Percentiles rank a stretch among this genome's conserved stretches.
phyloP scores from a whole-genome alignment of 2,113 vertebrate genomes.

The Gavia stellata region DNA sequence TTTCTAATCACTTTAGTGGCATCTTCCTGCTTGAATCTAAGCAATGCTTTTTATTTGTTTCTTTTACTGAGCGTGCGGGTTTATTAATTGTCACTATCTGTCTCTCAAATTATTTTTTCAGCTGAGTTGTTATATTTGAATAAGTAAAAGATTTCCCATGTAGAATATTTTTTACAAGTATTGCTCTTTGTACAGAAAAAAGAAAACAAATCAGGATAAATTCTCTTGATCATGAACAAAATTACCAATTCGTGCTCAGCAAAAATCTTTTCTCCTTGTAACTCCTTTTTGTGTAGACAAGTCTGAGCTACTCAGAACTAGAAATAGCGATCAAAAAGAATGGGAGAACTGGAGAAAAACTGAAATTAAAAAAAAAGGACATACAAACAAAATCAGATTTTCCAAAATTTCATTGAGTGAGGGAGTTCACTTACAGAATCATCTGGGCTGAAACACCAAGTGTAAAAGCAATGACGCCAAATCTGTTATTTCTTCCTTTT shows the following conservation, averaged over 20 bases:
- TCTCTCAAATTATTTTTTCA: neutral
- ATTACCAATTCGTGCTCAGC: neutral
- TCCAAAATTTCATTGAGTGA: neutral
- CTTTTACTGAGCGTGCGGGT: neutral
- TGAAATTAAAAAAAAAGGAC: neutral
- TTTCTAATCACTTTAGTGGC: neutral
- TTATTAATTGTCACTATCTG: neutral
- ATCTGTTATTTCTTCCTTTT: neutral
- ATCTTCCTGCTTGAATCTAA: neutral
- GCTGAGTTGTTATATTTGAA: neutral
- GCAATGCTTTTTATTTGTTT: neutral
- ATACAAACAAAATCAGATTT: neutral
- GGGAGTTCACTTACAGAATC: neutral
- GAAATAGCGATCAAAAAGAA: neutral
- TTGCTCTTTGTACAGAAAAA: neutral
- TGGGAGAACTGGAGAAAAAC: neutral
- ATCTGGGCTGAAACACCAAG: accelerated
- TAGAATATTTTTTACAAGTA: neutral
- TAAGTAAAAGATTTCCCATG: neutral
- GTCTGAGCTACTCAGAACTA: neutral
- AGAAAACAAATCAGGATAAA: neutral
- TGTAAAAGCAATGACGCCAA: neutral
- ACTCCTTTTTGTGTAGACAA: neutral
- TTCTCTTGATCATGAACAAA: neutral
- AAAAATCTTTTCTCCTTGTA: neutral